Conservation (phyloP, 2,888 invertebrate genomes). For the Drosophila kambysellisi region DNA sequence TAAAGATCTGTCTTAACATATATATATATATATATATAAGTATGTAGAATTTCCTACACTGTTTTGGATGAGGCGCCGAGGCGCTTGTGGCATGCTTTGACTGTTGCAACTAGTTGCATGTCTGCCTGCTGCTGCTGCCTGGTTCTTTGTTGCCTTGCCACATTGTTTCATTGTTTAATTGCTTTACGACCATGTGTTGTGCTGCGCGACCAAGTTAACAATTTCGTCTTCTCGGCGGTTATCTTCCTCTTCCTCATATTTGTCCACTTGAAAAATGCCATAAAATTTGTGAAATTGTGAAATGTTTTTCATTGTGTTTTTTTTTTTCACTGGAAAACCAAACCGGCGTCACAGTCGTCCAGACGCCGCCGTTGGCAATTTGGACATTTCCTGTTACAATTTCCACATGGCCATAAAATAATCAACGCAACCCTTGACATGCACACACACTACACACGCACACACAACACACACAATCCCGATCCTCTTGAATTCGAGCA, state of each 20-base stretch:
- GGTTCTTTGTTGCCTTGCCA: slow-evolving; percentile 11
- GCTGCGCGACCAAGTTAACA: slow-evolving; percentile 62
- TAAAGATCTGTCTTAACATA: neutral
- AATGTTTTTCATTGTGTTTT: slow-evolving; percentile 46
- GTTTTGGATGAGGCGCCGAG: slow-evolving; percentile 45
- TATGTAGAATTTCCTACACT: slow-evolving; percentile 12
- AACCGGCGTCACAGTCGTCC: slow-evolving; percentile 22
- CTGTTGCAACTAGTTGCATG: neutral
- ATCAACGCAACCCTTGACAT: slow-evolving; percentile 79
- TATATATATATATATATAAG: neutral
- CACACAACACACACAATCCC: slow-evolving; percentile 44
- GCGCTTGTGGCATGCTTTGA: slow-evolving; percentile 32
- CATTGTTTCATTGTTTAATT: slow-evolving; percentile 54
- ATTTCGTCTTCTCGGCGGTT: slow-evolving; percentile 31
- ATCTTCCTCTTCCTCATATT: slow-evolving; percentile 6
- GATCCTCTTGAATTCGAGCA: slow-evolving; percentile 43
- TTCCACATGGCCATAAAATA: slow-evolving; percentile 80
- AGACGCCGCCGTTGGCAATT: slow-evolving; percentile 36
- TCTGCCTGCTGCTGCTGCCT: slow-evolving; percentile 4
- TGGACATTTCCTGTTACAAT: slow-evolving; percentile 71
- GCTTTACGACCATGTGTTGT: slow-evolving; percentile 72
- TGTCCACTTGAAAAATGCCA: slow-evolving; percentile 58
- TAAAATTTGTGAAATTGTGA: slow-evolving; percentile 52
- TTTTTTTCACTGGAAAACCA: slow-evolving; percentile 48
- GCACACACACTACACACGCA: slow-evolving; percentile 29